Conservation (phyloP, 1,140 invertebrate species). For the Zelostemma sp. region DNA sequence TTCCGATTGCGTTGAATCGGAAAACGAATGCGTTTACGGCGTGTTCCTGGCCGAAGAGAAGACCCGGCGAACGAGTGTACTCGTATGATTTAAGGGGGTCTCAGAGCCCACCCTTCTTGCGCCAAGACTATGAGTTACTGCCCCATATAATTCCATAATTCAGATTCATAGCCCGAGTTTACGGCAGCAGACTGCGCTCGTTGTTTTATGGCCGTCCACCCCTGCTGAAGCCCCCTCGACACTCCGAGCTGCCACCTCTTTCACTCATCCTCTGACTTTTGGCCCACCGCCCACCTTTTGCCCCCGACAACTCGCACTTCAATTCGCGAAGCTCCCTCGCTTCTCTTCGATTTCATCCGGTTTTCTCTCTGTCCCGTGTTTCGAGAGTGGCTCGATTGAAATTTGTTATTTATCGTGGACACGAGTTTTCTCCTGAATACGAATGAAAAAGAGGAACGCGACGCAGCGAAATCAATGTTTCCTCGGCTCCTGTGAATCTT, state of each 20-base stretch:
- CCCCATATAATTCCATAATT: slow-evolving; percentile 64
- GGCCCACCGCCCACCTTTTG: slow-evolving; percentile 9
- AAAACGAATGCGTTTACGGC: slow-evolving; percentile 1
- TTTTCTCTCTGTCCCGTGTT: neutral
- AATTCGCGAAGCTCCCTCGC: slow-evolving; percentile 28
- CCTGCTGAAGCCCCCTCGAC: slow-evolving; percentile 3
- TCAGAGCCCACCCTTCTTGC: slow-evolving; percentile 50
- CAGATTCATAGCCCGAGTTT: slow-evolving; percentile 63
- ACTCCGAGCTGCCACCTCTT: slow-evolving; percentile 7
- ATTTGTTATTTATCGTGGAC: slow-evolving; percentile 9
- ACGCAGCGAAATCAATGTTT: neutral
- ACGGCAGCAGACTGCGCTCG: slow-evolving; percentile 61
- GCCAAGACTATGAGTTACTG: slow-evolving; percentile 60
- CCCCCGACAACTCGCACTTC: slow-evolving; percentile 20
- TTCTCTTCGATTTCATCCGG: slow-evolving; percentile 4
- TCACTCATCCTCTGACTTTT: slow-evolving; percentile 13
- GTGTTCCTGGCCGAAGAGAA: slow-evolving; percentile 18
- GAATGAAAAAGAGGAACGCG: neutral
- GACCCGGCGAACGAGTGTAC: slow-evolving; percentile 54
- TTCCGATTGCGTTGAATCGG: too few species aligned
- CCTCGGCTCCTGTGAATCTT: neutral
- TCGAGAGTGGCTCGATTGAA: slow-evolving; percentile 6
- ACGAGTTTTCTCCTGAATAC: slow-evolving; percentile 1
- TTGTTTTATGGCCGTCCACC: slow-evolving; percentile 56
- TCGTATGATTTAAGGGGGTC: slow-evolving; percentile 56